Evolutionary conservation across 2,888 invertebrate genomes (phyloP), one percentile per base, ranked within the genome.

Genomic region (Steromphala cineraria): DNA sequence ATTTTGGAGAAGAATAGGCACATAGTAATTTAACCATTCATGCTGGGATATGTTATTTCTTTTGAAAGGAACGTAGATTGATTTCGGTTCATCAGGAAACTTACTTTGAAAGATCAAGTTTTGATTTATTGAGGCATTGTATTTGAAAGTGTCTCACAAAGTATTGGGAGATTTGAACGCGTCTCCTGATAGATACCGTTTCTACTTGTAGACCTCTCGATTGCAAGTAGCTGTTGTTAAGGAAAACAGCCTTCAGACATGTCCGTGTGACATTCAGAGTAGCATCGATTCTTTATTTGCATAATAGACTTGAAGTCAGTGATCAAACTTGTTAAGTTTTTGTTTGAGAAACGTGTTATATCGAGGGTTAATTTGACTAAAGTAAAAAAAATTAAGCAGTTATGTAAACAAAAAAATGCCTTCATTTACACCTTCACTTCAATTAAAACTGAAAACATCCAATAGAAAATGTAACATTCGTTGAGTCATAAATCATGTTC

Each of bases 81-180:
- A 28, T 28, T 67, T 15, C 28, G 24, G 15, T n/a, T 28, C 24
- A n/a, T 31, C 24, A 28, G 67, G 67, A 31, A 67, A 67, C 17
- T 31, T 67, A 67, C 67, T 28, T 28, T 36, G 31, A 67, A 28
- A 67, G 67, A 67, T 17, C 28, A 31, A 67, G 36, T 67, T 67
- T 67, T 67, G 67, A 67, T 67, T 67, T 67, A 24, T 67, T 21
- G 31, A 67, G 67, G 67, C 67, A 67, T 31, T 67, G 15, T 28
- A 28, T 28, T 24, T 67, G 17, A 10, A 28, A 31, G 67, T 28
- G n/a, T 24, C 67, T 67, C 24, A 10, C 24, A 67, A 67, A n/a
- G 67, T 28, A 13, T n/a, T 28, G 36, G 28, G 15, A 28, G 24
- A 31, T n/a, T n/a, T 67, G 28, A n/a, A 31, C 67, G 24, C 24